Evolutionary conservation across 2,888 invertebrate genomes (phyloP).

Genomic region (Galeopsomyia nigrocyanea): DNA sequence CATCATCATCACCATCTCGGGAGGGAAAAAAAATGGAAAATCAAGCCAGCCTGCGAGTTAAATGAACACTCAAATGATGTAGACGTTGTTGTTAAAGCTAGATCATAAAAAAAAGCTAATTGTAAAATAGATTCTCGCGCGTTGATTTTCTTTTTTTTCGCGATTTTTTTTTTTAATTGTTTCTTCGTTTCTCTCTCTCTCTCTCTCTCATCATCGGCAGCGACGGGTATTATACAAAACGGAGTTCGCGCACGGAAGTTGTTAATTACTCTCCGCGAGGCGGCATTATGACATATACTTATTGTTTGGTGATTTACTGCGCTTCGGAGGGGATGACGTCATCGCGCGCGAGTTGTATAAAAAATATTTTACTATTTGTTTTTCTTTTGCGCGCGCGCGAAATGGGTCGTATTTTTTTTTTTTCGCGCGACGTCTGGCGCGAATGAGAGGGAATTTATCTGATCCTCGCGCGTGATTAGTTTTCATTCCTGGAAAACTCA

Average conservation of each 20-base stretch:
- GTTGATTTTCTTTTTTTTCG: no score
- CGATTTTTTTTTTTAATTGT: no score
- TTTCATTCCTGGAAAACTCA: neutral
- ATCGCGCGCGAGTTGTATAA: neutral
- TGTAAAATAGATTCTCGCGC: no score
- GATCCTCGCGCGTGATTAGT: neutral
- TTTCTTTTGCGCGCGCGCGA: neutral
- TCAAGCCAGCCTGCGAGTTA: no score
- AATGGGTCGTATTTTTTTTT: slow-evolving; percentile 20
- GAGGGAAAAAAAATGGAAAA: no score
- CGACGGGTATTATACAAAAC: neutral
- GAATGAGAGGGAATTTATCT: neutral
- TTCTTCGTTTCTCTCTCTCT: slow-evolving; percentile 21
- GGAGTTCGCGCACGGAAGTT: slow-evolving; percentile 30
- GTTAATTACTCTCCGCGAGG: slow-evolving; percentile 21
- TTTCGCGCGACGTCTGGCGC: neutral
- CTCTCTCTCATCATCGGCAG: neutral
- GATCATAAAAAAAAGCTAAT: no score
- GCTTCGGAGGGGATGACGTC: slow-evolving; percentile 14
- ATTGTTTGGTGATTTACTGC: slow-evolving; percentile 37
- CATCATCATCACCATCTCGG: no score
- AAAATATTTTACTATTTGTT: neutral
- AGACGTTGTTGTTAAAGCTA: no score
- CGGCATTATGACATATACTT: slow-evolving; percentile 37
- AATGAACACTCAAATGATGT: no score